Evolutionary conservation across 2,888 invertebrate species (phyloP), one percentile per base, ranked within the genome.

Genomic region (Nomada ferruginata): DNA sequence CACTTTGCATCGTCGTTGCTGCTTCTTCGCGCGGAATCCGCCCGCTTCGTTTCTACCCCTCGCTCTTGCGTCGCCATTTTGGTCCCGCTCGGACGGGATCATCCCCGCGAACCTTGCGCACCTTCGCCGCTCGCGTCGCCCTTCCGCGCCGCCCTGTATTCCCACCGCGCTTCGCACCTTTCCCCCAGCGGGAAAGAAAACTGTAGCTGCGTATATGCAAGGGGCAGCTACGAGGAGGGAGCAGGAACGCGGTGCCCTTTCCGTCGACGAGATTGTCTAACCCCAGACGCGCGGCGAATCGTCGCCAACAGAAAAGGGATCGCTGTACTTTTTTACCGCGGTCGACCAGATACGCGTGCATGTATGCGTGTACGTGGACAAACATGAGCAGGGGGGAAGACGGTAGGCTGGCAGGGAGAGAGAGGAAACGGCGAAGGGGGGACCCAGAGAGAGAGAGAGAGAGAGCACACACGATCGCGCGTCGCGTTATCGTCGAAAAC

Each of bases 401-500:
- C 47, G 47, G 26, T 36, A 60, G n/a, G 60, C 10, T 2, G 2
- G 0, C 36, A 13, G 18, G 15, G 2, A 18, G 13, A 47, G 47
- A 18, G 23, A 36, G 36, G 36, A 36, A 36, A 36, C 36, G 36
- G 36, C 5, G 36, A 7, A n/a, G 23, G 9, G 2, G 23, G 9
- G 23, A 36, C 36, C 7, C 36, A 36, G 55, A 15, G n/a, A 18
- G 47, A 20, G 10, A 9, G n/a, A n/a, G n/a, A 5, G 13, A 47
- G 10, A n/a, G n/a, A 2, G 15, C 0, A 18, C 47, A 20, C 10
- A 57, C 57, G 13, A 13, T 59, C 42, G 52, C 36, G 61, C 60
- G 50, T 36, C 52, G 81, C 86, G 86, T 91, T 92, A 92, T 92
- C 91, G 59, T 68, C 9, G 53, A 70, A 57, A 75, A 76, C 71